Percentiles rank a stretch among this genome's conserved stretches.
Evolutionary conservation across 1,140 invertebrate species (phyloP).

Genomic region (Acromyrmex heyeri): DNA sequence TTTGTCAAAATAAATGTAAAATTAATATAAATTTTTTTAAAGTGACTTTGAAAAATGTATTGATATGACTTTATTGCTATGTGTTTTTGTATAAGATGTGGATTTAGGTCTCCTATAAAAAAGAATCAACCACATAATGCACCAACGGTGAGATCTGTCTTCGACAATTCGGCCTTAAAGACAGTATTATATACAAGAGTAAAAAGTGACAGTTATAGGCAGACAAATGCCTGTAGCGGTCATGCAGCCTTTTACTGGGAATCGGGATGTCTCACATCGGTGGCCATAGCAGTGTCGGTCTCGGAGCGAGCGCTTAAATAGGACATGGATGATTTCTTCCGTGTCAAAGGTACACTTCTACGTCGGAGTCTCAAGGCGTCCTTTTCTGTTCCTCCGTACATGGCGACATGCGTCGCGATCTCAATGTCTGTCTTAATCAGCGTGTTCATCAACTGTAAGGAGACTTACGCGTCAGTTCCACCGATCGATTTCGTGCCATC

Average conservation of each 20-base stretch:
- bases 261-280: slow-evolving; percentile 83
- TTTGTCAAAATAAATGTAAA: background rate
- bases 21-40: background rate
- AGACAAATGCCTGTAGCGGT: slow-evolving; percentile 66
- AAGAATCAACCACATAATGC: slow-evolving; percentile 5
- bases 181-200: slow-evolving; percentile 26
- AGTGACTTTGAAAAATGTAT: too few species aligned
- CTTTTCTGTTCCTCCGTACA: slow-evolving; percentile 86
- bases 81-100: background rate
- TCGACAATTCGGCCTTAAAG: slow-evolving; percentile 26
- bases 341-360: slow-evolving; percentile 84
- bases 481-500: slow-evolving; percentile 1
- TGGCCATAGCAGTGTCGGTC: slow-evolving; percentile 83
- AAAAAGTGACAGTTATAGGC: slow-evolving; percentile 28
- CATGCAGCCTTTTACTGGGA: slow-evolving; percentile 75
- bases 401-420: slow-evolving; percentile 89
- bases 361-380: slow-evolving; percentile 85
- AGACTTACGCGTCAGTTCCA: slow-evolving; percentile 77
- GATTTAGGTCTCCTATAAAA: slow-evolving; percentile 9
- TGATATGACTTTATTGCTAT: background rate
- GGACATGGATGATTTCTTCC: slow-evolving; percentile 86
- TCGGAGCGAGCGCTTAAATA: slow-evolving; percentile 86
- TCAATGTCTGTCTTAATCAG: slow-evolving; percentile 93
- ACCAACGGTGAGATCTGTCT: slow-evolving; percentile 2
- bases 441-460: slow-evolving; percentile 92